phyloP scores from a whole-genome alignment of 1,140 invertebrate species.

The Macrostomum lignano region DNA sequence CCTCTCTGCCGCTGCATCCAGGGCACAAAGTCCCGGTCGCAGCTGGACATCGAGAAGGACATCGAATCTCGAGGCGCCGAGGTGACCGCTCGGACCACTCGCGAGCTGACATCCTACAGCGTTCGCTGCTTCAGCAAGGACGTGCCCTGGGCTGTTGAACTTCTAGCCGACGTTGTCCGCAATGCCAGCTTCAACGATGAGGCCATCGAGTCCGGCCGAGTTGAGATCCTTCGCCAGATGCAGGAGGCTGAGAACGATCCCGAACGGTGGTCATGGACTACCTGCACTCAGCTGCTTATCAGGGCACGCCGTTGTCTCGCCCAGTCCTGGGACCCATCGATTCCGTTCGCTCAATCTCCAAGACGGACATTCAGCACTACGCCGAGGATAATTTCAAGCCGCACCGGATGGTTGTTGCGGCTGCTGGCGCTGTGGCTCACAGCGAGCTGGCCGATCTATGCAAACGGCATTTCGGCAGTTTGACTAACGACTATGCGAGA shows the following conservation, averaged over 20 bases:
- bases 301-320: constrained; percentile 69
- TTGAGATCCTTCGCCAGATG: constrained; percentile 92
- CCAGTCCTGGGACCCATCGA: constrained; percentile 89
- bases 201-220: constrained; percentile 82
- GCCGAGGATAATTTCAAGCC: constrained; percentile 37
- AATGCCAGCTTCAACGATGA: constrained; percentile 64
- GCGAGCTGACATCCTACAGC: constrained; percentile 97
- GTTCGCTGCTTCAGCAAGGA: constrained; percentile 83
- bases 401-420: constrained; percentile 73
- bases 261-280: constrained; percentile 98
- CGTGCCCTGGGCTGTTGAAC: constrained; percentile 62
- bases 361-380: neutral
- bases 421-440: constrained; percentile 77
- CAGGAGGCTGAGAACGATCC: constrained; percentile 85
- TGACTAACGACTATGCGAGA: constrained; percentile 31
- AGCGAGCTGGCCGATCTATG: constrained; percentile 54
- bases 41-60: constrained; percentile 75
- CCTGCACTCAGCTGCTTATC: constrained; percentile 75
- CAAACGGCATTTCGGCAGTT: constrained; percentile 46
- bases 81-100: constrained; percentile 87
- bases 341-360: constrained; percentile 46
- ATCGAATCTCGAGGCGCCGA: constrained; percentile 97
- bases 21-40: constrained; percentile 76
- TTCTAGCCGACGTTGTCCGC: constrained; percentile 80
- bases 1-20: too few relatives aligned